These are phyloP conservation scores for Drosophila cracens DNA, from an alignment of 2,888 invertebrate genomes.

Conservation along the genomic window DNA sequence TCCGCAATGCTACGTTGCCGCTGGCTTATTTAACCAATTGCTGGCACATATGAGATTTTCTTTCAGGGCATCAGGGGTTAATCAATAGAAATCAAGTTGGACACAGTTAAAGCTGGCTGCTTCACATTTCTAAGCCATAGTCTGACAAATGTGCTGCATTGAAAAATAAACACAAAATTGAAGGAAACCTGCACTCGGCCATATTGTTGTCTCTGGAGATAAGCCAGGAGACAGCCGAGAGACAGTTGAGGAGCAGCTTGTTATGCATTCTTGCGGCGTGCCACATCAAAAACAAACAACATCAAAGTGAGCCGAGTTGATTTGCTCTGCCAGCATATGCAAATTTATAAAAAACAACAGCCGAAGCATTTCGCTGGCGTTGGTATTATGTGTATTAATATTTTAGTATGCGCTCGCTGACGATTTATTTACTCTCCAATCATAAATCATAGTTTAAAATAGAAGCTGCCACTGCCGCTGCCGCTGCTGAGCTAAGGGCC, in stretches of 20 bases:
- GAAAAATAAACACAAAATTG: slow-evolving; percentile 17
- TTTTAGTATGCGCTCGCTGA: slow-evolving; percentile 5
- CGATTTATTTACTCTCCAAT: slow-evolving; percentile 11
- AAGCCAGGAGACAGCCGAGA: slow-evolving; percentile 13
- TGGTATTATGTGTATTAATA: slow-evolving; percentile 22
- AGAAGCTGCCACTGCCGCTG: slow-evolving; percentile 1
- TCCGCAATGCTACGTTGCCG: slow-evolving; percentile 46
- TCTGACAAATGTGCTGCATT: slow-evolving; percentile 42
- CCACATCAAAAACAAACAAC: slow-evolving; percentile 58
- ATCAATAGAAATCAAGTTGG: slow-evolving; percentile 55
- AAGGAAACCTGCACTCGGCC: slow-evolving; percentile 5
- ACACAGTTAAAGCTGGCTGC: slow-evolving; percentile 25
- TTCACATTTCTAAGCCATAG: slow-evolving; percentile 27
- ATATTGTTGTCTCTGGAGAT: slow-evolving; percentile 37
- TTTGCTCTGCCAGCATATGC: slow-evolving; percentile 54
- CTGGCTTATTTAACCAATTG: slow-evolving; percentile 24
- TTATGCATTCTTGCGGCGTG: slow-evolving; percentile 51
- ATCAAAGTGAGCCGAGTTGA: slow-evolving; percentile 53
- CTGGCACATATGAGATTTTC: slow-evolving; percentile 42
- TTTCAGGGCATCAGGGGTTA: slow-evolving; percentile 60
- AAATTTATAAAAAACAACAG: slow-evolving; percentile 31
- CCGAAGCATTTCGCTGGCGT: not conserved
- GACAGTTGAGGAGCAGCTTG: slow-evolving; percentile 20
- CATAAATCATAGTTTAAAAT: slow-evolving; percentile 51
- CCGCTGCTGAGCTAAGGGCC: slow-evolving; percentile 34